Base-by-base conservation (phyloP, 2,797 vertebrate species). In the Heteromormyrus szaboi region DNA sequence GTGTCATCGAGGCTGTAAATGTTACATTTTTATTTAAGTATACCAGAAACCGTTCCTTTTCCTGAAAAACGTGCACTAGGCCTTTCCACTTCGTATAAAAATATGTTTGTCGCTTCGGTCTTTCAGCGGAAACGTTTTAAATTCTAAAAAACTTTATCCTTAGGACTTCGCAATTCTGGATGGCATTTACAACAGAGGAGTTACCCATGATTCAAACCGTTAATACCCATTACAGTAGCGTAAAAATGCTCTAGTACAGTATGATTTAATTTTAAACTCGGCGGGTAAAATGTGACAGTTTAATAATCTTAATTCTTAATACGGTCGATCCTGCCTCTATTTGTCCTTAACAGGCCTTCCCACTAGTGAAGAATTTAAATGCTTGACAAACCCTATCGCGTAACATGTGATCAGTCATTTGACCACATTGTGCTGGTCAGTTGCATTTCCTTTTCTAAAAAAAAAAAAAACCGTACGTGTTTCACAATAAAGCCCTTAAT, bases 331-430 rank as follows among this genome's bases (percentile, higher is more conserved):
- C 8, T 53, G 46, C 25, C 17, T 85, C 41, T 48, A 83, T n/a
- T 17, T 51, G 51, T 25, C 46, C 48, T 33, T 85, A 33, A 37
- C 83, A 53, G 50, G 22, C 83, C n/a, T 79, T 79, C 41, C 33
- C 14, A 44, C 72, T 46, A 17, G 41, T 81, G 46, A 51, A 85
- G 29, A 41, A 33, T 85, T 85, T 19, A 85, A 54, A 54, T 46
- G 41, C 76, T 22, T 81, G 76, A 81, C 76, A 81, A 81, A 53
- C 25, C 53, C 12, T 85, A 14, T 85, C 48, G 41, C 33, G 41
- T 37, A 46, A 87, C 59, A 68, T 65, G 56, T 65, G 86, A 87
- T 87, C 19, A 44, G 86, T 87, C 86, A 87, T 87, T 65, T 87
- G 86, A 68, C 56, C 86, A 65, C n/a, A 87, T 65, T 37, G 17